Base-by-base conservation (phyloP, 2,888 invertebrate genomes). In the Merodon equestris region DNA sequence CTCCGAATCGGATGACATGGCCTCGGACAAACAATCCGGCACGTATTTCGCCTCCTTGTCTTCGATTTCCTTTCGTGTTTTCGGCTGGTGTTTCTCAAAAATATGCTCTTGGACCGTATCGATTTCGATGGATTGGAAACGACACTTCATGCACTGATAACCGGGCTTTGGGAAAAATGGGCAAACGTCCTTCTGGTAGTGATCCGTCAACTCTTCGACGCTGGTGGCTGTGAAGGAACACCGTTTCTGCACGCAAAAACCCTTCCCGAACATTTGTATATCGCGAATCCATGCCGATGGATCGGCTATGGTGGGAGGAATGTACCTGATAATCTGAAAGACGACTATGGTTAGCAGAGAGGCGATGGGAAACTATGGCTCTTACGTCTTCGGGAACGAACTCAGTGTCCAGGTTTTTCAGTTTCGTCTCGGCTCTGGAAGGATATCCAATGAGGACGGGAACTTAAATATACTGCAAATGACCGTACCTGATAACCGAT, bases 381-480 rank as follows among this genome's bases (percentile, higher is more conserved):
- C 38, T n/a, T 34, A 73, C 79, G 51, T 79, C 79, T 1, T 79
- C 79, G 9, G 79, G 54, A 15, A 17, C n/a, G 54, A 79, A 54
- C 12, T 74, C 74, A 14, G 14, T 2, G 4, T 67, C 84, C 17
- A 87, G 72, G 10, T 81, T 83, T 63, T 85, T 87, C 2, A 88
- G 54, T 19, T 85, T 86, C 5, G 73, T 82, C 82, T 88, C 88
- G 12, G 88, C 88, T 63, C 87, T 87, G 63, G 0, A 79, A 60
- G 34, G 44, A 18, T 36, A 71, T 48, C 38, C 27, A 13, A 9
- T 14, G 38, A 4, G 14, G 40, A n/a, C 27, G 9, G 1, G 36
- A 13, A 42, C 40, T 12, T 13, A 9, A 13, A 12, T 38, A 12
- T 34, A 13, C 12, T 44, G 36, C 27, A 13, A 12, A 18, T 0